Conservation (phyloP, 1,140 invertebrate species). For the Helicoverpa zea region DNA sequence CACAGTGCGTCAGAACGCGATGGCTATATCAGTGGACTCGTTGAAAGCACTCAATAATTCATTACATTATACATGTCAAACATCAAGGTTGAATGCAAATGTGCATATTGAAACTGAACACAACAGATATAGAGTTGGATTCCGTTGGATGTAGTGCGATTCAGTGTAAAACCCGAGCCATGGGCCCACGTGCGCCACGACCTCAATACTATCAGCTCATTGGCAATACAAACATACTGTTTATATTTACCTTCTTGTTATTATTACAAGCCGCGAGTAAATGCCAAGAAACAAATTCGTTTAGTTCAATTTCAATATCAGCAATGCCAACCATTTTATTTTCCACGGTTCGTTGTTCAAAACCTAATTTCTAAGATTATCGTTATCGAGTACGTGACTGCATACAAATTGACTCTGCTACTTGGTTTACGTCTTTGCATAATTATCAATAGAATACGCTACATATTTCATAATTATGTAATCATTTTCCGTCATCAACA, state of each 20-base stretch:
- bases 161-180: background rate
- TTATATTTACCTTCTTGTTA: slow-evolving; percentile 64
- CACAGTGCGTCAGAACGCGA: slow-evolving; percentile 25
- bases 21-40: slow-evolving; percentile 57
- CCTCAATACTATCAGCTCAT: slow-evolving; percentile 52
- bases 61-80: slow-evolving; percentile 63
- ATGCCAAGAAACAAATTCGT: slow-evolving; percentile 63
- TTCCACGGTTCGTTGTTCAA: slow-evolving; percentile 49
- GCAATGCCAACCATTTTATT: slow-evolving; percentile 20
- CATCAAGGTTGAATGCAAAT: slow-evolving; percentile 71
- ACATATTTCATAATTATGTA: slow-evolving; percentile 13
- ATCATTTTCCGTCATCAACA: slow-evolving; percentile 3
- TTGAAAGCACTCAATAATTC: slow-evolving; percentile 65
- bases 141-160: slow-evolving; percentile 32
- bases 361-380: slow-evolving; percentile 13
- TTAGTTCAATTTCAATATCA: slow-evolving; percentile 46
- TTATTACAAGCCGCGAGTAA: slow-evolving; percentile 58
- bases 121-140: slow-evolving; percentile 20
- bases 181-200: slow-evolving; percentile 42
- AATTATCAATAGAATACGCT: slow-evolving; percentile 1
- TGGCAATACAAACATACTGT: slow-evolving; percentile 56
- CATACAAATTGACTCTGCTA: background rate
- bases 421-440: slow-evolving; percentile 1
- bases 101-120: slow-evolving; percentile 47
- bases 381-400: slow-evolving; percentile 32